A percentile compares a stretch with the other conserved stretches of the same genome.
Conservation (phyloP, 2,797 vertebrate species). For the Acanthopagrus latus region DNA sequence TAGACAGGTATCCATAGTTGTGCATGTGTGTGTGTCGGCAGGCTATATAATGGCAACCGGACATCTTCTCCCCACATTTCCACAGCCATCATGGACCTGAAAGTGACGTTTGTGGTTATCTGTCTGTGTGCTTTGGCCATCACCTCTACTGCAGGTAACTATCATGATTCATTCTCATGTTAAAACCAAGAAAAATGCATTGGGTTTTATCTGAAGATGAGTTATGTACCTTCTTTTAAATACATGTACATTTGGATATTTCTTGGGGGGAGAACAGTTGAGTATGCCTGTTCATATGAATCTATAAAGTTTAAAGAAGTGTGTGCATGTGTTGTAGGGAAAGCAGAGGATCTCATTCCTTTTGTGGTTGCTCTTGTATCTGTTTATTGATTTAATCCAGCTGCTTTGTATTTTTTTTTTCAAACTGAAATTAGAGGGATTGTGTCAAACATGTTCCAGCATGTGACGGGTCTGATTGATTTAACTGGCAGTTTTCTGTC, state of each 20-base stretch:
- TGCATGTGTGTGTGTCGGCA: neutral
- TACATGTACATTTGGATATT: neutral
- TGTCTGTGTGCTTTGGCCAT: conserved; percentile 67
- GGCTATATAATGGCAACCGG: conserved; percentile 43
- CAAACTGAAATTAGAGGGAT: neutral
- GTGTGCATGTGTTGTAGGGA: neutral
- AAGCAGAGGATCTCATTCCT: neutral
- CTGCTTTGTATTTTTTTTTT: conserved; percentile 7
- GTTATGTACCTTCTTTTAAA: neutral
- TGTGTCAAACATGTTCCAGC: neutral
- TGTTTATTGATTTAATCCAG: neutral
- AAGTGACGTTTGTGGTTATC: conserved; percentile 51
- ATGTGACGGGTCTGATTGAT: neutral
- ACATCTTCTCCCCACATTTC: neutral
- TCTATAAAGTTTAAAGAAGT: neutral
- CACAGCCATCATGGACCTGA: conserved; percentile 76
- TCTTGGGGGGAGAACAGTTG: neutral
- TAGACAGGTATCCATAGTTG: neutral
- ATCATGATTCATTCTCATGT: neutral
- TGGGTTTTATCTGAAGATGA: neutral
- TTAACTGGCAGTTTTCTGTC: neutral
- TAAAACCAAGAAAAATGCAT: neutral
- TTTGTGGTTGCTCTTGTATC: neutral
- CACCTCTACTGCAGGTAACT: conserved; percentile 76
- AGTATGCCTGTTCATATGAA: neutral